Evolutionary conservation across 2,888 invertebrate genomes (phyloP).

Genomic region (Osmoderma eremita): DNA sequence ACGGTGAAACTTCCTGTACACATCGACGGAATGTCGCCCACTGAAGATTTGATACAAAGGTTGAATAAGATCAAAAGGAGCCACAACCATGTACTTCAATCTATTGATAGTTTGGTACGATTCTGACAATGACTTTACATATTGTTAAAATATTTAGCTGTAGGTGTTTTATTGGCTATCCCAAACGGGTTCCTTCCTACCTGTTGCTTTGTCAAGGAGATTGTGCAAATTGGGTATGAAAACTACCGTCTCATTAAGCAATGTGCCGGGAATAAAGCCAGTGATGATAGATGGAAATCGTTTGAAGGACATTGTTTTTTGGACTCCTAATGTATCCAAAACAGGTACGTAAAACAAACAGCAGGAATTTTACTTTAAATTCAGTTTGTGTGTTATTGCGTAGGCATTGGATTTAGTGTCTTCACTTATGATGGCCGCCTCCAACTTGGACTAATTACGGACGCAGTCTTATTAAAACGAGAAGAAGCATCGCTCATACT

Average conservation of each 20-base stretch:
- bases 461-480: neutral
- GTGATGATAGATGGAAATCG: slow-evolving; percentile 23
- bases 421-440: slow-evolving; percentile 34
- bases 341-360: slow-evolving; percentile 23
- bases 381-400: slow-evolving; percentile 4
- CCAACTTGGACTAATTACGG: slow-evolving; percentile 35
- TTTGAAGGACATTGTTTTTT: slow-evolving; percentile 36
- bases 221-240: slow-evolving; percentile 15
- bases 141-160: slow-evolving; percentile 5
- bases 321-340: slow-evolving; percentile 31
- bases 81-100: slow-evolving; percentile 15
- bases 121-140: neutral
- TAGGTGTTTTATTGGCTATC: slow-evolving; percentile 39
- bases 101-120: slow-evolving; percentile 38
- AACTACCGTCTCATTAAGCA: slow-evolving; percentile 28
- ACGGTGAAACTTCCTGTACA: slow-evolving; percentile 4
- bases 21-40: neutral
- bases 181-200: slow-evolving; percentile 4
- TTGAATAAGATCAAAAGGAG: slow-evolving; percentile 2
- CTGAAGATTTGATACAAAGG: neutral
- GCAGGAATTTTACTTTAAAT: neutral
- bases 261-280: slow-evolving; percentile 33
- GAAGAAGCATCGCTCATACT: slow-evolving; percentile 25
- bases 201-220: slow-evolving; percentile 3
- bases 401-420: slow-evolving; percentile 34